phyloP scores from a whole-genome alignment of 2,797 vertebrate genomes.

The Perdix hodgsoniae region DNA sequence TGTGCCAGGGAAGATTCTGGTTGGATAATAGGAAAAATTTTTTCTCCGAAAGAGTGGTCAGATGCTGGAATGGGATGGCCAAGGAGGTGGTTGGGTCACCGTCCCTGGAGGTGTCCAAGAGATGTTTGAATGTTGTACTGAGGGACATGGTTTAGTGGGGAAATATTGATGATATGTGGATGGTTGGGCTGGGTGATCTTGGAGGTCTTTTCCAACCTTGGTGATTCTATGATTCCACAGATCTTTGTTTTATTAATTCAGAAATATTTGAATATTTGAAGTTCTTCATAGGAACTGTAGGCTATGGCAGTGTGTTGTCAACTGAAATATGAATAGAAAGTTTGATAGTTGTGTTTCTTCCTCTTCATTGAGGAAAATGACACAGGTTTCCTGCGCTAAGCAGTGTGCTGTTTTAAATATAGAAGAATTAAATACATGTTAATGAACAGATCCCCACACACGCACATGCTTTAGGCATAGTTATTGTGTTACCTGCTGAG shows the following conservation, averaged over 20 bases:
- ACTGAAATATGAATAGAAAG: conserved; percentile 10
- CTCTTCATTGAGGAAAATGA: conserved; percentile 61
- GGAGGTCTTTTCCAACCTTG: no score
- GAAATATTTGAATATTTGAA: neutral
- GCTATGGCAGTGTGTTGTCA: conserved; percentile 7
- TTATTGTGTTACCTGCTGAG: neutral
- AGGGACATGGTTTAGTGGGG: no score
- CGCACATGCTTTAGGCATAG: neutral
- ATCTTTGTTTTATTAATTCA: conserved; percentile 11
- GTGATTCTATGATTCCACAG: neutral
- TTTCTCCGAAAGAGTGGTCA: no score
- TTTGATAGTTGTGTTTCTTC: neutral
- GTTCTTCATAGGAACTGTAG: neutral
- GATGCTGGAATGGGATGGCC: no score
- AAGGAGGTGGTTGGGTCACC: no score
- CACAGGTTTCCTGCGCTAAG: conserved; percentile 9
- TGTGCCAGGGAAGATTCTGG: no score
- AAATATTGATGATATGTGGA: no score
- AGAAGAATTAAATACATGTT: conserved; percentile 32
- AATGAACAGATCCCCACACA: conserved; percentile 27
- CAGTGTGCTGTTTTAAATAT: conserved; percentile 16
- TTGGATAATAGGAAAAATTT: no score
- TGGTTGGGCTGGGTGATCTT: no score
- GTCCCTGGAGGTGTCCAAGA: no score
- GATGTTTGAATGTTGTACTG: no score